phyloP scores from a whole-genome alignment of 2,797 vertebrate genomes.

The Micrastur ruficollis region DNA sequence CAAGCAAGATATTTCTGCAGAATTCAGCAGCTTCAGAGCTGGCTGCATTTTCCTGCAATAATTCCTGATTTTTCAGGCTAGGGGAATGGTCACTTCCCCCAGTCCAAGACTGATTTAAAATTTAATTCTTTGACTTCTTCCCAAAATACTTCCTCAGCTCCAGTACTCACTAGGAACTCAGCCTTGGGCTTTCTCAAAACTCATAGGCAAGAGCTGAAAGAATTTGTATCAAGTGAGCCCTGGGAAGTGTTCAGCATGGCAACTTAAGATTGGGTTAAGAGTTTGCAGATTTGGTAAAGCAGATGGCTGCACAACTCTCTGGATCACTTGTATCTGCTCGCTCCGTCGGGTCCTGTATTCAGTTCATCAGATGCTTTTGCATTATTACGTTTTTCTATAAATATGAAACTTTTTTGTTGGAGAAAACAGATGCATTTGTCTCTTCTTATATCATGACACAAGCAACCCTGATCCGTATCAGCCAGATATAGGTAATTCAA shows the following conservation, averaged over 20 bases:
- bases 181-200: not conserved
- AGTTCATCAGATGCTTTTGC: not conserved
- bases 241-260: not conserved
- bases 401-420: not conserved
- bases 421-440: not conserved
- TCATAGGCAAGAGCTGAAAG: not conserved
- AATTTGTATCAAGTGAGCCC: not conserved
- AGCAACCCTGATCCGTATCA: not conserved
- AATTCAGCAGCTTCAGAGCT: not conserved
- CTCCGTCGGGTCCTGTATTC: not conserved
- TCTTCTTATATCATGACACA: not conserved
- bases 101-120: not conserved
- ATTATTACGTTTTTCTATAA: not conserved
- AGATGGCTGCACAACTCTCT: not conserved
- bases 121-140: not conserved
- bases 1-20: not conserved
- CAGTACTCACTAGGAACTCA: not conserved
- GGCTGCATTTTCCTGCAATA: not conserved
- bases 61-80: not conserved
- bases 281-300: not conserved
- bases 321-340: not conserved
- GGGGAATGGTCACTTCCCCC: not conserved
- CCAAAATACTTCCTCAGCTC: not conserved
- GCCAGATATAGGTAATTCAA: not conserved
- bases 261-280: not conserved